Percentiles rank a stretch among this genome's conserved stretches.
Conservation (phyloP, 2,113 vertebrate species). For the Cinclus cinclus region DNA sequence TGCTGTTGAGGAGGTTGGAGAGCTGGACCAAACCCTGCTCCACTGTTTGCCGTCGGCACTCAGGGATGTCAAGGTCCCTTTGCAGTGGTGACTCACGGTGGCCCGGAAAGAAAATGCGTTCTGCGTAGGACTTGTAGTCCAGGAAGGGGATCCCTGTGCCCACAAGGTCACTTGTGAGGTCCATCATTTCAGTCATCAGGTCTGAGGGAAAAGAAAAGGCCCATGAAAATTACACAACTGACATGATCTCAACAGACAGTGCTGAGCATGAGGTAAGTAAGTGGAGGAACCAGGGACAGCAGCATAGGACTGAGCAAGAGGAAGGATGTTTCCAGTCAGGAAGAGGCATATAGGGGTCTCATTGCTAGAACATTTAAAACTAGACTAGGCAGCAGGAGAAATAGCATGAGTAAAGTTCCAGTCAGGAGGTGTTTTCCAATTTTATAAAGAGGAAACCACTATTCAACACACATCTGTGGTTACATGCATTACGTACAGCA, state of each 20-base stretch:
- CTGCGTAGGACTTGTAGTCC: conserved; percentile 93
- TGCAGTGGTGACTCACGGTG: conserved; percentile 91
- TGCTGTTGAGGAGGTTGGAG: conserved; percentile 98
- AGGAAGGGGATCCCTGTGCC: conserved; percentile 96
- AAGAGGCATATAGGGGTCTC: neutral
- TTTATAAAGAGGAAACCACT: neutral
- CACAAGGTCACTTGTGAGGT: conserved; percentile 95
- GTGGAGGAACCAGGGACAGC: neutral
- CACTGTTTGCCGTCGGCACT: conserved; percentile 90
- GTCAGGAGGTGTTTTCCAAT: neutral
- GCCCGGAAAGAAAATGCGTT: conserved; percentile 97
- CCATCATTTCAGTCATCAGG: conserved; percentile 99
- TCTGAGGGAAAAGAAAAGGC: conserved; percentile 74
- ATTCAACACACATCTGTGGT: neutral
- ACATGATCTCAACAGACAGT: neutral
- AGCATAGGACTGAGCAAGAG: neutral
- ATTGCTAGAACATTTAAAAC: neutral
- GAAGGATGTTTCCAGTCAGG: neutral
- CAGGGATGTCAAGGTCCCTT: conserved; percentile 91
- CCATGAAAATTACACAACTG: neutral
- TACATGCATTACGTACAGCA: neutral
- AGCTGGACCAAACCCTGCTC: conserved; percentile 96
- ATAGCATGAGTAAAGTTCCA: neutral
- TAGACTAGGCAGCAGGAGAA: neutral
- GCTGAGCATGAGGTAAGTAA: neutral